phyloP scores from a whole-genome alignment of 2,113 vertebrate species.

The Morone saxatilis region DNA sequence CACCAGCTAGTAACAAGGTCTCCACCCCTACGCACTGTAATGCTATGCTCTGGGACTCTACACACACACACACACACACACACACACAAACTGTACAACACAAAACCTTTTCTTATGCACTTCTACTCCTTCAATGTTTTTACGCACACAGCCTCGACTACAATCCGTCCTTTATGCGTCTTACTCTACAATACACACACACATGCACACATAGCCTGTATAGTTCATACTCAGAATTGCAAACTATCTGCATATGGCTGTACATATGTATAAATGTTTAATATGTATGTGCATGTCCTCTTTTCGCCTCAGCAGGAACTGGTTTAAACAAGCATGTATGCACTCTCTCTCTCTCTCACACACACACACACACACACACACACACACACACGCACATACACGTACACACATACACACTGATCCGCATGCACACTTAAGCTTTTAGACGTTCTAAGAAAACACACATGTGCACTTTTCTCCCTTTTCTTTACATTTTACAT shows the following conservation, averaged over 20 bases:
- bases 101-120: constrained; percentile 55
- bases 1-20: constrained; percentile 54
- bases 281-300: constrained; percentile 41
- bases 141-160: constrained; percentile 46
- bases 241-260: constrained; percentile 35
- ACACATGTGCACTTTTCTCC: background rate
- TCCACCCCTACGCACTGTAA: constrained; percentile 58
- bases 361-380: no score
- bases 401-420: constrained; percentile 7
- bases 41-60: constrained; percentile 26
- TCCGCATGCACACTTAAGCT: constrained; percentile 15
- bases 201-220: constrained; percentile 2
- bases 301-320: constrained; percentile 19
- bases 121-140: constrained; percentile 57
- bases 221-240: constrained; percentile 40
- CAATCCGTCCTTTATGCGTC: constrained; percentile 59
- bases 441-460: constrained; percentile 19
- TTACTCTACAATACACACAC: constrained; percentile 22
- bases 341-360: background rate
- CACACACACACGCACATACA: background rate
- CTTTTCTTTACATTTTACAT: constrained; percentile 23
- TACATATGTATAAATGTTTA: constrained; percentile 60
- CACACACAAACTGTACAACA: constrained; percentile 37
- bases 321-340: constrained; percentile 21
- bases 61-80: constrained; percentile 33